Conservation (phyloP, 2,113 vertebrate species). For the Centrocercus urophasianus region DNA sequence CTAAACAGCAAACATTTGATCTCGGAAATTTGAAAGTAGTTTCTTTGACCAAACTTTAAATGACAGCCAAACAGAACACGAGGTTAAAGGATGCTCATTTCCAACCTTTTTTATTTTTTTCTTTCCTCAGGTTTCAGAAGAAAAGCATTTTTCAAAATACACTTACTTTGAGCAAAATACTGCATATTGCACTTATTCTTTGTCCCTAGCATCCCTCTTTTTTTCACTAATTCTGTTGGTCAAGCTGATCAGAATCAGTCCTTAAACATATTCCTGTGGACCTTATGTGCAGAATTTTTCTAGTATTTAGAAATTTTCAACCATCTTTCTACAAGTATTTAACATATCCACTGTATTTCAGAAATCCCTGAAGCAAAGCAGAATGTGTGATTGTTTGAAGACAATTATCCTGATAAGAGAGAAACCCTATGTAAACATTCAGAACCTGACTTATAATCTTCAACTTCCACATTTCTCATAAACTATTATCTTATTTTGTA, state of each 20-base stretch:
- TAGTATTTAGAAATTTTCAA: neutral
- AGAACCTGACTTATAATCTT: neutral
- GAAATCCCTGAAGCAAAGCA: neutral
- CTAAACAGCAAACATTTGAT: neutral
- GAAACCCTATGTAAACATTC: rapidly evolving
- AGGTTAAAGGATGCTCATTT: neutral
- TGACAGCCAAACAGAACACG: neutral
- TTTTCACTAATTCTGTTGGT: neutral
- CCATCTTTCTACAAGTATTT: neutral
- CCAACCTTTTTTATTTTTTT: neutral
- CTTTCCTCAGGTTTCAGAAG: neutral
- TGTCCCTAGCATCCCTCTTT: neutral
- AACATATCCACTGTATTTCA: neutral
- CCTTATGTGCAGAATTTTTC: neutral
- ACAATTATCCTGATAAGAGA: neutral
- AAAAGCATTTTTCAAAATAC: neutral
- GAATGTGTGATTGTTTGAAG: neutral
- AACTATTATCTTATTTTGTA: neutral
- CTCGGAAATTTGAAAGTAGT: neutral
- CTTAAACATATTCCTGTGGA: neutral
- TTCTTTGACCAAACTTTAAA: neutral
- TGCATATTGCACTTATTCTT: neutral
- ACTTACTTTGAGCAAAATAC: neutral
- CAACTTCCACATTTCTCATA: neutral
- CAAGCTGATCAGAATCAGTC: neutral